These are phyloP conservation scores for Diarsia brunnea DNA, from an alignment of 2,888 invertebrate genomes.

Conservation along the genomic window DNA sequence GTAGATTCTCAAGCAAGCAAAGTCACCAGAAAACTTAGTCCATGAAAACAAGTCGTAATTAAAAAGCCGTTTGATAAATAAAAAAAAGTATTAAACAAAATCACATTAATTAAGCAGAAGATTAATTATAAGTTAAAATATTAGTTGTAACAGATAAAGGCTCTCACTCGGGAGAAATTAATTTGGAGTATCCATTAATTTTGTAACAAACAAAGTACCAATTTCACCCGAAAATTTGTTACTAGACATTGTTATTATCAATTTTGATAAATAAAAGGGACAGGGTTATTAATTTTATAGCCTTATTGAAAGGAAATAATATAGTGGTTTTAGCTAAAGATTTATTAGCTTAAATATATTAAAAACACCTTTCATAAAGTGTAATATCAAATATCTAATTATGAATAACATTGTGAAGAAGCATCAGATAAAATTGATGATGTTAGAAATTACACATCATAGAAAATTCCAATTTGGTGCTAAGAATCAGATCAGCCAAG, in stretches of 20 bases:
- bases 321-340: slow-evolving; percentile 38
- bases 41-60: slow-evolving; percentile 23
- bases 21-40: background rate
- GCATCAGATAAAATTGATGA: background rate
- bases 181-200: slow-evolving; percentile 79
- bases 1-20: background rate
- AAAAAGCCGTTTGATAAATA: slow-evolving; percentile 7
- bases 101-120: slow-evolving; percentile 55
- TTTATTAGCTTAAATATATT: slow-evolving; percentile 35
- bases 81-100: slow-evolving; percentile 39
- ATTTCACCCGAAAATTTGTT: slow-evolving; percentile 72
- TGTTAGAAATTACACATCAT: background rate
- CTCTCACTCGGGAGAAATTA: slow-evolving; percentile 73
- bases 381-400: slow-evolving; percentile 24
- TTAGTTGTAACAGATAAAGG: slow-evolving; percentile 70
- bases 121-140: slow-evolving; percentile 72
- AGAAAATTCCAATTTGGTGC: background rate
- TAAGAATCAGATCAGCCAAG: background rate
- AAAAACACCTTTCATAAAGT: background rate
- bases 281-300: slow-evolving; percentile 61
- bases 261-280: slow-evolving; percentile 65
- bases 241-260: slow-evolving; percentile 64
- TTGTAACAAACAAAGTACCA: slow-evolving; percentile 74
- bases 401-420: background rate
- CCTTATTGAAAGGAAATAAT: slow-evolving; percentile 59